phyloP scores from a whole-genome alignment of 1,140 invertebrate genomes.

The Aricia agestis region DNA sequence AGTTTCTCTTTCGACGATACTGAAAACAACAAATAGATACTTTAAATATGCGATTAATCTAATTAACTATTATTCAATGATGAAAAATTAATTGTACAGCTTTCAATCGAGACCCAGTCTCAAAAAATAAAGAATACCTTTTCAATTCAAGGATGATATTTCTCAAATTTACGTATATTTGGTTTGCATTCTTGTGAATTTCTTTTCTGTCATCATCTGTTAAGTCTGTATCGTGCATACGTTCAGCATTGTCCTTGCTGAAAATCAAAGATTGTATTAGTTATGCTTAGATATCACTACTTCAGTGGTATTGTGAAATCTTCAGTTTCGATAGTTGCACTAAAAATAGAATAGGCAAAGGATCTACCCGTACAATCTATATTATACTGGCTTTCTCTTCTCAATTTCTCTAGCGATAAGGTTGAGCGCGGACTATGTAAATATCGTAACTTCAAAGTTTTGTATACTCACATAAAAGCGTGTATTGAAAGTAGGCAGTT shows the following conservation, averaged over 20 bases:
- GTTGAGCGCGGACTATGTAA: too few species aligned
- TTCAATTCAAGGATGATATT: slow-evolving; percentile 18
- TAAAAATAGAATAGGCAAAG: not conserved
- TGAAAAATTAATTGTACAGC: not conserved
- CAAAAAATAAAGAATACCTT: slow-evolving; percentile 6
- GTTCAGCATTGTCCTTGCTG: not conserved
- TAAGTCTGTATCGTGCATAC: not conserved
- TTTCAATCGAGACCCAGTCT: not conserved
- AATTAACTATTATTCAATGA: not conserved
- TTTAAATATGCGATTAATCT: slow-evolving; percentile 6
- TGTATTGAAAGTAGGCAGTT: not conserved
- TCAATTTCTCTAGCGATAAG: too few species aligned
- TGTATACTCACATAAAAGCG: not conserved
- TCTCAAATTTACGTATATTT: slow-evolving; percentile 6
- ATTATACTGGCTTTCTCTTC: not conserved
- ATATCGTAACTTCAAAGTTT: not conserved
- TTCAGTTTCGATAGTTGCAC: not conserved
- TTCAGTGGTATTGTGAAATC: not conserved
- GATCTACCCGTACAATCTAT: not conserved
- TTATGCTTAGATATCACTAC: not conserved
- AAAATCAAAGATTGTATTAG: not conserved
- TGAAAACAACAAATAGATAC: slow-evolving; percentile 25
- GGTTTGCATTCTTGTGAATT: too few species aligned
- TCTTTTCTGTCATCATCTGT: not conserved
- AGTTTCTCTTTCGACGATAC: slow-evolving; percentile 40